Evolutionary conservation across 2,113 vertebrate species (phyloP).

Genomic region (Colius striatus): DNA sequence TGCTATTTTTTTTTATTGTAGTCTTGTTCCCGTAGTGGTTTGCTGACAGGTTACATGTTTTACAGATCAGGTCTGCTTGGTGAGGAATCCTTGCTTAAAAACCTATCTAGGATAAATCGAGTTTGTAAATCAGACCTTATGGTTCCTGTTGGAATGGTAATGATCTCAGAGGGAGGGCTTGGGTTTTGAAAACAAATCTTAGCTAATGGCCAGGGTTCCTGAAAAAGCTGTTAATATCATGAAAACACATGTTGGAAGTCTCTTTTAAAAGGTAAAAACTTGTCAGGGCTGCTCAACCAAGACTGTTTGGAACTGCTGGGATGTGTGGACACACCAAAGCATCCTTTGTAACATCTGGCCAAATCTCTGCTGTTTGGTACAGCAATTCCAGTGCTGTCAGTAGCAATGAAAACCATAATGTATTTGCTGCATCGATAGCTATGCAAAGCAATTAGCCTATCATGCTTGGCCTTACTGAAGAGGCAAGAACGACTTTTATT

Average conservation of each 20-base stretch:
- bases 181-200: constrained; percentile 29
- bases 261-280: not conserved
- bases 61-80: constrained; percentile 5
- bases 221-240: constrained; percentile 12
- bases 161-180: constrained; percentile 26
- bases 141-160: constrained; percentile 13
- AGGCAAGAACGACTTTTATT: not conserved
- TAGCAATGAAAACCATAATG: not conserved
- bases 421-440: not conserved
- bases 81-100: constrained; percentile 39
- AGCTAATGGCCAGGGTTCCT: not conserved
- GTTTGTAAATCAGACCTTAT: constrained; percentile 28
- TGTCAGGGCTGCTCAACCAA: not conserved
- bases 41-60: constrained; percentile 10
- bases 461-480: accelerated
- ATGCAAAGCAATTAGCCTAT: not conserved
- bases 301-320: not conserved
- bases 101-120: not conserved
- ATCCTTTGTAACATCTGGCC: not conserved
- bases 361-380: not conserved
- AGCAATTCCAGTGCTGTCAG: not conserved
- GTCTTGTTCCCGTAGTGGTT: not conserved
- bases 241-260: constrained; percentile 14
- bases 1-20: not conserved
- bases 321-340: not conserved